Percentiles rank a stretch among this genome's conserved stretches.
phyloP scores from a whole-genome alignment of 2,113 vertebrate species.

The Tenebrosternarchus preto region DNA sequence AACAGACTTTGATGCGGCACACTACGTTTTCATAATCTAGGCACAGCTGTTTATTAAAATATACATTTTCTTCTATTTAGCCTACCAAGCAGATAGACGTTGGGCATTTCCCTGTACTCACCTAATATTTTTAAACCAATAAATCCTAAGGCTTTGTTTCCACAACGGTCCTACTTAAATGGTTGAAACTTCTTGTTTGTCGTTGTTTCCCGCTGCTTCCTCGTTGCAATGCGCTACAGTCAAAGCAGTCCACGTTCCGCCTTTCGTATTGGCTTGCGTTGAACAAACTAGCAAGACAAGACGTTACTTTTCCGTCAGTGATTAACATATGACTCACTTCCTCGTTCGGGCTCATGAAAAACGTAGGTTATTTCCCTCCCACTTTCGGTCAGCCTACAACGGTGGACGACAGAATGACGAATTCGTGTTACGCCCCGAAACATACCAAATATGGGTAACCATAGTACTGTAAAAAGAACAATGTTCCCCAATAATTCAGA shows the following conservation, averaged over 20 bases:
- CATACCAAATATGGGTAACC: constrained; percentile 66
- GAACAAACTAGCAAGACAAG: constrained; percentile 37
- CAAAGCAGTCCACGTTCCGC: constrained; percentile 57
- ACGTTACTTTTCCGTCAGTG: constrained; percentile 67
- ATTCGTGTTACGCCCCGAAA: background rate
- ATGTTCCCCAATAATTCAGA: background rate
- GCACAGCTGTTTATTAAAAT: too few relatives aligned
- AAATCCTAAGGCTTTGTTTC: background rate
- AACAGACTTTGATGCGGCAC: too few relatives aligned
- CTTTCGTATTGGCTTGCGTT: constrained; percentile 3
- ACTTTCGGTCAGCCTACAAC: background rate
- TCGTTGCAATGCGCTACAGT: constrained; percentile 50
- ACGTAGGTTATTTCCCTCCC: constrained; percentile 7
- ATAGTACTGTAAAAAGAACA: constrained; percentile 9
- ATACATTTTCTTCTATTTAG: too few relatives aligned
- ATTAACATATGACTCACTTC: constrained; percentile 74
- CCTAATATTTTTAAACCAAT: background rate
- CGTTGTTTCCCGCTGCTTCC: constrained; percentile 68
- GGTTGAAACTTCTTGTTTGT: background rate
- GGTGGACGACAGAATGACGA: background rate
- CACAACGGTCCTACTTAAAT: background rate
- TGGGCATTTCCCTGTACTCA: background rate
- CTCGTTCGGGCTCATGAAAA: constrained; percentile 52
- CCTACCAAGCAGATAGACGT: too few relatives aligned
- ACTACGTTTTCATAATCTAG: too few relatives aligned